These are phyloP conservation scores for Macrobrachium rosenbergii DNA, from an alignment of 1,140 invertebrate species.

Conservation along the genomic window DNA sequence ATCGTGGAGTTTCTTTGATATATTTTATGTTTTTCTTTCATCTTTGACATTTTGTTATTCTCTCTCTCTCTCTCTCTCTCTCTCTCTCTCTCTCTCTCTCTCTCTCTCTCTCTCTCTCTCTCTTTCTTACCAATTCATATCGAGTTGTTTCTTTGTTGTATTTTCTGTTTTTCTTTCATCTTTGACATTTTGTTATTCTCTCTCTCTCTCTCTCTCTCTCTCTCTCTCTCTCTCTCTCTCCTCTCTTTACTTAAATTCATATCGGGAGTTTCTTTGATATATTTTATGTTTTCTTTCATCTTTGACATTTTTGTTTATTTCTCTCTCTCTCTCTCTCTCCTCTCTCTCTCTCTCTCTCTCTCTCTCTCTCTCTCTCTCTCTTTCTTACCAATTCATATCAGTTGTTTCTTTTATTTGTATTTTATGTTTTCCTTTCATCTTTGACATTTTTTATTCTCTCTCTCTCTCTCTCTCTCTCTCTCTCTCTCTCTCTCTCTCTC, in stretches of 20 bases:
- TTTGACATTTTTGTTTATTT: not conserved
- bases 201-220: not conserved
- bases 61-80: conserved; percentile 6
- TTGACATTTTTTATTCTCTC: not conserved
- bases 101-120: not conserved
- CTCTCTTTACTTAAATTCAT: not conserved
- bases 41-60: no score
- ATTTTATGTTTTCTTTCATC: not conserved
- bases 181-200: no score
- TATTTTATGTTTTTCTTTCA: not conserved
- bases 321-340: not conserved
- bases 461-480: not conserved
- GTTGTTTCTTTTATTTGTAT: not conserved
- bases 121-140: not conserved
- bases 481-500: not conserved
- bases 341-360: conserved; percentile 5
- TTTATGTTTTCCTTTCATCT: not conserved
- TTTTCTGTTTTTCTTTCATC: no score
- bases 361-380: conserved; percentile 5
- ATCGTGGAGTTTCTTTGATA: no score
- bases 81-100: conserved; percentile 5
- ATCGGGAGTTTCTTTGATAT: not conserved
- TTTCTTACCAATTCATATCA: not conserved
- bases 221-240: not conserved
- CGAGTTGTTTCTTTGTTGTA: no score